Percentiles rank a stretch among this genome's conserved stretches.
Conservation (phyloP, 2,113 vertebrate species). For the Colaptes auratus region DNA sequence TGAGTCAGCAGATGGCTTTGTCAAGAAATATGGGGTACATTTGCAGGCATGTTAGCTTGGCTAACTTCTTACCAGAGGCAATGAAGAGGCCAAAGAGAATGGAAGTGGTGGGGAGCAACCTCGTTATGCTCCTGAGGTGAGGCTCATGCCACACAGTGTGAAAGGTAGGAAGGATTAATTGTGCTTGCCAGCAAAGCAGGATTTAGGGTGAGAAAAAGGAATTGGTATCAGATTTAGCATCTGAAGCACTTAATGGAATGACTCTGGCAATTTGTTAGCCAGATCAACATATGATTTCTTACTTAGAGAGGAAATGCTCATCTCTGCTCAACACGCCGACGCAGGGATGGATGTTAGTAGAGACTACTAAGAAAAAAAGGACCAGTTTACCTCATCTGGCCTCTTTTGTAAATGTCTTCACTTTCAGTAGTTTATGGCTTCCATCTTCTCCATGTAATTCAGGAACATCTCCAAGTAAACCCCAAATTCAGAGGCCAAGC, state of each 20-base stretch:
- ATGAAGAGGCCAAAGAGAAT: background rate
- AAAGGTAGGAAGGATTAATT: background rate
- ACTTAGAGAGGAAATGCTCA: background rate
- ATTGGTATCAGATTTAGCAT: constrained; percentile 2
- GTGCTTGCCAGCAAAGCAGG: background rate
- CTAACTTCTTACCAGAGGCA: background rate
- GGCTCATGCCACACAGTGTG: fast-evolving
- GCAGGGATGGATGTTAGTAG: background rate
- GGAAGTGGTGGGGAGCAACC: background rate
- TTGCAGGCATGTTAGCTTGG: background rate
- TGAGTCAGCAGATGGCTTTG: background rate
- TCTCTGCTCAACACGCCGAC: background rate
- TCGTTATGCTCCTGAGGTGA: background rate
- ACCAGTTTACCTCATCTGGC: background rate
- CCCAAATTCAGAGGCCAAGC: background rate
- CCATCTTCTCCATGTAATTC: background rate
- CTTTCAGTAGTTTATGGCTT: background rate
- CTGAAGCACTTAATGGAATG: background rate
- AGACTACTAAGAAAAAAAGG: background rate
- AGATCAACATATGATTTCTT: background rate
- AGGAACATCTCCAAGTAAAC: background rate
- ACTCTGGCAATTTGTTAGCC: constrained; percentile 16
- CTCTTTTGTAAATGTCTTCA: background rate
- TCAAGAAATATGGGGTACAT: background rate
- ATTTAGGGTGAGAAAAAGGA: constrained; percentile 10